phyloP scores from a whole-genome alignment of 2,888 invertebrate species.

The Cartodere bifasciata region DNA sequence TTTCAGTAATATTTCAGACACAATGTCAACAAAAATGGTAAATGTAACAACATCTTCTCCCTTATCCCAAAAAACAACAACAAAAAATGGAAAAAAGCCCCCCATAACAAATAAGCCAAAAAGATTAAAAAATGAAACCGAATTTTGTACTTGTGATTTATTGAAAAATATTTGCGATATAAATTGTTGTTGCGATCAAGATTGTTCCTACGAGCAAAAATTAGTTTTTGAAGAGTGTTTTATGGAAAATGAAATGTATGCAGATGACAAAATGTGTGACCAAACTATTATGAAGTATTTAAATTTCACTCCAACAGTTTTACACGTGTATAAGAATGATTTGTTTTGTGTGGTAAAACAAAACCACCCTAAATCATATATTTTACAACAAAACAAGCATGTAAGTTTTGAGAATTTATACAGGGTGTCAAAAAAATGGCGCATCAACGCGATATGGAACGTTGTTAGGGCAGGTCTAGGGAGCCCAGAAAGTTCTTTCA shows the following conservation, averaged over 20 bases:
- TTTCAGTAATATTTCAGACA: too few relatives aligned
- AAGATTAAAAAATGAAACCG: conserved; percentile 1
- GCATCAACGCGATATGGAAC: too few relatives aligned
- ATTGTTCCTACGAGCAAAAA: conserved; percentile 51
- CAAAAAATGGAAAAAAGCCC: background rate
- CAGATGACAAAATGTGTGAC: conserved; percentile 39
- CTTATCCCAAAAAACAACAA: background rate
- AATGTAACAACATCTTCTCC: background rate
- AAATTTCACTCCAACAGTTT: conserved; percentile 39
- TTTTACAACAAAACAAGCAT: conserved; percentile 24
- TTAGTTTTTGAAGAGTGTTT: conserved; percentile 48
- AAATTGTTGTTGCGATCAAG: conserved; percentile 73
- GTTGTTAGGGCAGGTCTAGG: too few relatives aligned
- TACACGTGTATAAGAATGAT: conserved; percentile 33
- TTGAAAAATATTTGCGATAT: conserved; percentile 59
- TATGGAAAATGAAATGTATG: conserved; percentile 28
- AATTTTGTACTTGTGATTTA: conserved; percentile 17
- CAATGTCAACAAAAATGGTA: background rate
- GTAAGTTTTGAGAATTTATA: conserved; percentile 18
- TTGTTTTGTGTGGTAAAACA: conserved; percentile 47
- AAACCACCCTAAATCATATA: conserved; percentile 38
- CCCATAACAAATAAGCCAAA: background rate
- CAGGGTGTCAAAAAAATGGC: background rate
- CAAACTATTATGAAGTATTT: conserved; percentile 40
- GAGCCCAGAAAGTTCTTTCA: too few relatives aligned